Percentiles rank a stretch among this genome's conserved stretches.
phyloP scores from a whole-genome alignment of 2,113 vertebrate genomes.

The Leucosticte australis region DNA sequence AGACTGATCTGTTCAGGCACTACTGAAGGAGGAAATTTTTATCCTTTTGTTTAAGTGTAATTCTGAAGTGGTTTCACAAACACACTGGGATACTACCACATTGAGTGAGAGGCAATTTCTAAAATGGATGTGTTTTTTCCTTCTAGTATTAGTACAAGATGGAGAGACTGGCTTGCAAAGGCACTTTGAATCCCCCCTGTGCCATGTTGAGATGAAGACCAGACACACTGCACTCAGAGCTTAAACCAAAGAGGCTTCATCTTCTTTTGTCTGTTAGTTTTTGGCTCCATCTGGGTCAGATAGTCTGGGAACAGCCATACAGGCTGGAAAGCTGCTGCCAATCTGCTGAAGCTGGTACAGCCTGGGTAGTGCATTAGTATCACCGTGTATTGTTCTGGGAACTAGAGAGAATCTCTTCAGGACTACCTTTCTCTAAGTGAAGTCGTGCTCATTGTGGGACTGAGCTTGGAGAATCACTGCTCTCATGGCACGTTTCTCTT shows the following conservation, averaged over 20 bases:
- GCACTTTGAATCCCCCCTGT: neutral
- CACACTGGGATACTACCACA: conserved; percentile 22
- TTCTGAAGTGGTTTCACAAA: conserved; percentile 59
- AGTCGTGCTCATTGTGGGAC: neutral
- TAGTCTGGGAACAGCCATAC: neutral
- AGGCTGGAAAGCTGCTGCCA: neutral
- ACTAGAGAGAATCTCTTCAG: neutral
- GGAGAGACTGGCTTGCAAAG: neutral
- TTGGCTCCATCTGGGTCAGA: neutral
- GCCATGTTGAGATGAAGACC: neutral
- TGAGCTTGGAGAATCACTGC: neutral
- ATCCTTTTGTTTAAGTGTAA: neutral
- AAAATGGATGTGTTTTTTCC: neutral
- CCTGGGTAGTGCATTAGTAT: neutral
- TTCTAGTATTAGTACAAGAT: neutral
- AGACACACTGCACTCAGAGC: neutral
- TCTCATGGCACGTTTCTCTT: neutral
- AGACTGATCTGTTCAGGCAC: conserved; percentile 52
- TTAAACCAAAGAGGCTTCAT: neutral
- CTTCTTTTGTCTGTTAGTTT: neutral
- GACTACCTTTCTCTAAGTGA: neutral
- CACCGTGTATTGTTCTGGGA: neutral
- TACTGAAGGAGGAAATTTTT: conserved; percentile 45
- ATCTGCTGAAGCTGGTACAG: neutral
- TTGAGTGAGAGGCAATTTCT: conserved; percentile 19